Evolutionary conservation across 2,797 vertebrate species (phyloP).

Genomic region (Enteromius afrohamiltoni): DNA sequence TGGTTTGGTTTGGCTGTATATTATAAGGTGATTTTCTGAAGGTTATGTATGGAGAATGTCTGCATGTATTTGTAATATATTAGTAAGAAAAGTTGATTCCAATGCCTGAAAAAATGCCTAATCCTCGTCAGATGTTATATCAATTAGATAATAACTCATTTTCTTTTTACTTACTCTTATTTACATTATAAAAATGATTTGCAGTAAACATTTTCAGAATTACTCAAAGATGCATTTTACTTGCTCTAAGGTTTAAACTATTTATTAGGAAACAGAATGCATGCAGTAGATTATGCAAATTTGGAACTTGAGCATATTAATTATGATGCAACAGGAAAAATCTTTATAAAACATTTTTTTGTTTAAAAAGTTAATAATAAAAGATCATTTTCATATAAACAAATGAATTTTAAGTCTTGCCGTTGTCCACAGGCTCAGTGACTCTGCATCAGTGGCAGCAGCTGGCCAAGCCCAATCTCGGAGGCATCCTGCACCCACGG

Average conservation of each 20-base stretch:
- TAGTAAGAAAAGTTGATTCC: too few species aligned
- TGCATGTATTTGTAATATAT: too few species aligned
- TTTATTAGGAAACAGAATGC: neutral
- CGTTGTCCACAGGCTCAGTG: slow-evolving; percentile 76
- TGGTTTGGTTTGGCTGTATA: too few species aligned
- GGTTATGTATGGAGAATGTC: too few species aligned
- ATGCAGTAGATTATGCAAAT: neutral
- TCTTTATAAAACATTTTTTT: too few species aligned
- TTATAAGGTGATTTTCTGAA: too few species aligned
- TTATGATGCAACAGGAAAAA: neutral
- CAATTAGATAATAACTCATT: neutral
- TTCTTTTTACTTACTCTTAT: neutral
- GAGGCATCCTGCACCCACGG: slow-evolving; percentile 81
- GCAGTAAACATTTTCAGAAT: neutral
- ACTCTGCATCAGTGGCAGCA: slow-evolving; percentile 91
- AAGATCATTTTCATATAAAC: neutral
- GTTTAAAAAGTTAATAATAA: neutral
- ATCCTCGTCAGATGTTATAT: neutral
- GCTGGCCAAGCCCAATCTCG: slow-evolving; percentile 86
- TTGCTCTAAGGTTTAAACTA: neutral
- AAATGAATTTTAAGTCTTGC: neutral
- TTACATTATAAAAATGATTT: neutral
- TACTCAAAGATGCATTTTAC: neutral
- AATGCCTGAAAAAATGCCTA: neutral
- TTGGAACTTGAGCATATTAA: neutral